Evolutionary conservation across 2,888 invertebrate genomes (phyloP), one percentile per base, ranked within the genome.

Genomic region (Tiliacea aurago): DNA sequence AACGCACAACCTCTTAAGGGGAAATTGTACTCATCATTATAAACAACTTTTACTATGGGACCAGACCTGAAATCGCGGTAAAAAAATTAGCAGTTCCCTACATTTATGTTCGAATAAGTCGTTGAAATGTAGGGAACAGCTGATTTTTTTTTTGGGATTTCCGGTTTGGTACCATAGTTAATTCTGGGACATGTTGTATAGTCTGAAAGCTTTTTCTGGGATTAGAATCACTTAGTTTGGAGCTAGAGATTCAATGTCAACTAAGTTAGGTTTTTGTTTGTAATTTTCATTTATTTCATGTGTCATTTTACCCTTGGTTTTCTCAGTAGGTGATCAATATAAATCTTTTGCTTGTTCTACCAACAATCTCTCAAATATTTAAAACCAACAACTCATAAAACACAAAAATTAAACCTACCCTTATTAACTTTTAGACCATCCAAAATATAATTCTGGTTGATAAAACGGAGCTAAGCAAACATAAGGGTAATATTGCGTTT

Each of bases 401-500:
- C 55, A 5, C 11, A 10, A 49, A 70, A 47, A 28, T 13, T 28
- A 28, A 58, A 20, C 43, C 0, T 33, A 41, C 23, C 15, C 33
- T 45, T 28, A 47, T 55, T 43, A 28, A 45, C 63, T 73, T 78
- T 55, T n/a, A 64, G 62, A n/a, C 18, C 20, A 33, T 70, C 62
- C 37, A 43, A 72, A 69, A 73, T 63, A 63, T 73, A 0, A 69
- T 78, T 73, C 15, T n/a, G 53, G 59, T 45, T 67, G 74, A 81
- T 78, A 70, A 73, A 83, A 77, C 62, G 53, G 18, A 56, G 55
- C 28, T 28, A 67, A 75, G 79, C 73, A 80, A 83, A 84, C 79
- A 73, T 83, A 80, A 78, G 73, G 73, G 67, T 81, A 81, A 83
- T 85, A 84, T 85, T 81, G 86, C 76, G 77, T 83, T 87, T 83